Evolutionary conservation across 2,113 vertebrate species (phyloP).

Genomic region (Pagrus major): DNA sequence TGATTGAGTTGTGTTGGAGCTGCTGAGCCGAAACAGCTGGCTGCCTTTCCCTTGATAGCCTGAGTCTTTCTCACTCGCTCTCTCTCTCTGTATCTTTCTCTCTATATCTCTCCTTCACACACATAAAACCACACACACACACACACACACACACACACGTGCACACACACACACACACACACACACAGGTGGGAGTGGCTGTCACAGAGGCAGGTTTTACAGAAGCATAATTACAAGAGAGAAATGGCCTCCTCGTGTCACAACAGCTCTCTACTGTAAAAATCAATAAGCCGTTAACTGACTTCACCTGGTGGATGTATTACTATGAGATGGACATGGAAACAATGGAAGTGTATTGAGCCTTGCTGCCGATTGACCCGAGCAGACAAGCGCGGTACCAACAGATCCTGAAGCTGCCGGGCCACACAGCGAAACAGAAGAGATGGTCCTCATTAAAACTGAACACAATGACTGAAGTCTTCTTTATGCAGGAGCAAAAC

Average conservation of each 20-base stretch:
- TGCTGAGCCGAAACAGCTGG: slow-evolving; percentile 8
- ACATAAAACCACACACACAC: not conserved
- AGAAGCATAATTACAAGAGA: not conserved
- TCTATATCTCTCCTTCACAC: not conserved
- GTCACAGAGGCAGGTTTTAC: not conserved
- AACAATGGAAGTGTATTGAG: not conserved
- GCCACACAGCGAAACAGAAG: not conserved
- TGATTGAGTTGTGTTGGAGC: slow-evolving; percentile 13
- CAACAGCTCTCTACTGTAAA: not conserved
- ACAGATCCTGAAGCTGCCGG: not conserved
- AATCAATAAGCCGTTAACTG: not conserved
- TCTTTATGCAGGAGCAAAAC: not conserved
- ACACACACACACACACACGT: not conserved
- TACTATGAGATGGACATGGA: not conserved
- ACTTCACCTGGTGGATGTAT: not conserved
- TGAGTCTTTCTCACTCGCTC: not conserved
- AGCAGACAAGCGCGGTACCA: too few relatives aligned
- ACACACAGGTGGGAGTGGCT: not conserved
- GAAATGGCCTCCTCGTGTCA: not conserved
- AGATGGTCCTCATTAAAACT: not conserved
- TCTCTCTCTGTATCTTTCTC: not conserved
- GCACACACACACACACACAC: not conserved
- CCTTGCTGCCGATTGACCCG: not conserved
- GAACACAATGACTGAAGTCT: not conserved
- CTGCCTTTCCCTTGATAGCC: not conserved